These are phyloP conservation scores for Dasyornis broadbenti DNA, from an alignment of 2,113 vertebrate species.

Conservation along the genomic window DNA sequence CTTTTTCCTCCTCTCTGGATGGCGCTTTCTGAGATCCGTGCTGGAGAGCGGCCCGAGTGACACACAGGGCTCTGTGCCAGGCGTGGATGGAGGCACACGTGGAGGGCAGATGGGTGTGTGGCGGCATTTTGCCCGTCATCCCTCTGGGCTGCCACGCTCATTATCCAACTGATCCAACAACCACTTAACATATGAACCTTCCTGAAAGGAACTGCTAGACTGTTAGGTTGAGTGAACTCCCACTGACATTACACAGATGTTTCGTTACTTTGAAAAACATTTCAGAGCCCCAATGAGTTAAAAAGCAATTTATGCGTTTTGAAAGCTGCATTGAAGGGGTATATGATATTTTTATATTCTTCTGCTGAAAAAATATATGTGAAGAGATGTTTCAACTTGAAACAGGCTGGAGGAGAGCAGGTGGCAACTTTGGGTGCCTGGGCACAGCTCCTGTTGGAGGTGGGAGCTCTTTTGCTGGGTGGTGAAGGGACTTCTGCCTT, in stretches of 20 bases:
- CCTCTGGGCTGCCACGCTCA: background rate
- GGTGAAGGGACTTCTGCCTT: background rate
- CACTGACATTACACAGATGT: background rate
- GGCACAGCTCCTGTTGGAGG: background rate
- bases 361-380: background rate
- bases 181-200: background rate
- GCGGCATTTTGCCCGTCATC: background rate
- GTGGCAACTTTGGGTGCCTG: background rate
- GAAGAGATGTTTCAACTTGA: background rate
- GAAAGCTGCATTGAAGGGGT: background rate
- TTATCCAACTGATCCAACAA: background rate
- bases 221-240: background rate
- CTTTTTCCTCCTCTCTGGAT: background rate
- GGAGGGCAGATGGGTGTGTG: background rate
- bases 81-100: accelerated
- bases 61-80: background rate
- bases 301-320: background rate
- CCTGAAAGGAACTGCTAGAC: background rate
- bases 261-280: background rate
- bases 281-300: background rate
- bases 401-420: background rate
- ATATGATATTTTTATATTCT: background rate
- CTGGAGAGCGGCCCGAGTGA: background rate
- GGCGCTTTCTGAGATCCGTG: background rate
- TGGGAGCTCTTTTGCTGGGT: background rate